Base-by-base conservation (phyloP, 2,113 vertebrate species). In the Myrmecobius fasciatus region DNA sequence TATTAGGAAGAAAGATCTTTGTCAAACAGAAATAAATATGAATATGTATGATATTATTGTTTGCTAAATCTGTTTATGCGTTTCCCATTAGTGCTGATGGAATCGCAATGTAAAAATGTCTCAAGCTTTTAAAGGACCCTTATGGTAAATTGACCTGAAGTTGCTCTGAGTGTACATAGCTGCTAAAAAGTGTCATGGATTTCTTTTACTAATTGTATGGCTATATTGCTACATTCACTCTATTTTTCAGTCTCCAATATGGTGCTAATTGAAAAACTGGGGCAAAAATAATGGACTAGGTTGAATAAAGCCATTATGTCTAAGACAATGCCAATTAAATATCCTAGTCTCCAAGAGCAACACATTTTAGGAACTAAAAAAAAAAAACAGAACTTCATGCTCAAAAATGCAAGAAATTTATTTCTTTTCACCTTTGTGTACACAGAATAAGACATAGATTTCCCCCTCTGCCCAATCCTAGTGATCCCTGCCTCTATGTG, bases 61-160 rank as follows among this genome's bases (percentile, higher is more conserved):
- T 25, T 90, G 47, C 49, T 26, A 47, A 25, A 90, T 49, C 28
- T 49, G 89, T 31, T 47, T 51, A 90, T 90, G 89, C 48, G 49
- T 48, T 48, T 90, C 89, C 89, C 89, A 90, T 49, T 90, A 90
- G 47, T 51, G 25, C 28, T 90, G 49, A 90, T 91, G 91, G 92
- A 60, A 89, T 89, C n/a, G 20, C 31, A 60, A 52, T 51, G 90
- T 53, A 89, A 94, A 46, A 67, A 92, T 52, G 9, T 12, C 90
- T 91, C 60, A 83, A 47, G 49, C 90, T 94, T 91, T 91, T 0
- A 90, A 90, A 47, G 89, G 2, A 3, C 46, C 89, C 14, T 90
- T 90, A 90, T 28, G 12, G 47, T 11, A 90, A 49, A 47, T 47
- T 89, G 14, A 47, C 31, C 47, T 90, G 25, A 47, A 90, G 48